Conservation (phyloP, 2,888 invertebrate species). For the Diplolepis rosae region DNA sequence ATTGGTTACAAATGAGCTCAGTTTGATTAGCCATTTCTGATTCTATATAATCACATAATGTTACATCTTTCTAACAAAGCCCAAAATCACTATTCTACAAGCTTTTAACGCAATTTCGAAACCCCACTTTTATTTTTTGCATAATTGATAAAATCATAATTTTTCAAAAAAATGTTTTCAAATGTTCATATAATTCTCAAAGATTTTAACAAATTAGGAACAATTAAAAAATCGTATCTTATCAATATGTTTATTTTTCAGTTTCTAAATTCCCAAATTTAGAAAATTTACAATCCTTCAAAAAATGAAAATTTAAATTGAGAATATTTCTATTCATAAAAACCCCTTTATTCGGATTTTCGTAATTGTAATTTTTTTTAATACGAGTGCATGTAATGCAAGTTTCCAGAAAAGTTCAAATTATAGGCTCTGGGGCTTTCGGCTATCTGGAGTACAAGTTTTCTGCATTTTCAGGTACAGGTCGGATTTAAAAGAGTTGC, state of each 20-base stretch:
- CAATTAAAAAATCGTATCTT: no score
- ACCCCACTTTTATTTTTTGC: neutral
- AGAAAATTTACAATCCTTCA: no score
- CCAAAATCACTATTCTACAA: neutral
- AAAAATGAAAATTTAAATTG: no score
- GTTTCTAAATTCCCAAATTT: no score
- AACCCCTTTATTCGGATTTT: neutral
- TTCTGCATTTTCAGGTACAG: constrained; percentile 17
- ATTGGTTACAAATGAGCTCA: constrained; percentile 21
- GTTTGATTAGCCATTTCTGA: constrained; percentile 5
- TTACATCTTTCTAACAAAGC: neutral
- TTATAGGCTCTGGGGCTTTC: constrained; percentile 11
- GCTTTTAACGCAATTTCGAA: neutral
- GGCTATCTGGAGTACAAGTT: neutral
- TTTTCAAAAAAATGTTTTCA: no score
- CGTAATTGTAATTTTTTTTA: neutral
- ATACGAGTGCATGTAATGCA: constrained; percentile 2
- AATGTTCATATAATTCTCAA: no score
- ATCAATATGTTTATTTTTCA: no score
- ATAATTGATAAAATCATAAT: neutral
- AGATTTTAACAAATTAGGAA: no score
- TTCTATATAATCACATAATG: neutral
- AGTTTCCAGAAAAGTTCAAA: neutral
- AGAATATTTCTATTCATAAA: neutral
- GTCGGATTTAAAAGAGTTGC: constrained; percentile 25